These are phyloP conservation scores for Polymixis flavicincta DNA, from an alignment of 2,888 invertebrate species.

Conservation along the genomic window DNA sequence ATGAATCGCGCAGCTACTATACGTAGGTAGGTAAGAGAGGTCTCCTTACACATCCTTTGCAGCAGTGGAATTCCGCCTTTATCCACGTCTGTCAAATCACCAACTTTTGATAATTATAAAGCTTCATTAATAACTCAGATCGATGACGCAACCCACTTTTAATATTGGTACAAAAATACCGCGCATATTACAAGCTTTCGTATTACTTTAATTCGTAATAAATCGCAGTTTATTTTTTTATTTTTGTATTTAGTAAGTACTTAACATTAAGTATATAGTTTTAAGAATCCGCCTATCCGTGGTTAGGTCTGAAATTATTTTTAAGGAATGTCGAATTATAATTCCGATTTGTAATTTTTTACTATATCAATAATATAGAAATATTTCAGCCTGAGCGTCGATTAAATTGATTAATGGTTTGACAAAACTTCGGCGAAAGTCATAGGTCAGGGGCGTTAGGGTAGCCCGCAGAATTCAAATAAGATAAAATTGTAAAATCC, in stretches of 20 bases:
- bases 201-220: neutral
- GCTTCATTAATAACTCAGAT: neutral
- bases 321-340: constrained; percentile 10
- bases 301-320: constrained; percentile 42
- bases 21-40: too few relatives aligned
- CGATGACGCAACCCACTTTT: constrained; percentile 17
- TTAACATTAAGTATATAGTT: constrained; percentile 32
- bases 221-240: constrained; percentile 3
- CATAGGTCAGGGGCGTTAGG: too few relatives aligned
- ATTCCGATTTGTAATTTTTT: neutral
- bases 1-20: neutral
- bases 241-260: constrained; percentile 30
- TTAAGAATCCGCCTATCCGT: constrained; percentile 41
- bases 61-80: constrained; percentile 14
- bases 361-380: neutral
- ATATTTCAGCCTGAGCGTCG: neutral
- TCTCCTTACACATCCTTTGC: too few relatives aligned
- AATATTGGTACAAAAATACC: constrained; percentile 37
- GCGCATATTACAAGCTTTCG: constrained; percentile 11
- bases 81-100: neutral
- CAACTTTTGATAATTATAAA: neutral
- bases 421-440: neutral
- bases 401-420: constrained; percentile 8
- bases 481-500: neutral
- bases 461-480: neutral